Percentiles rank a stretch among this genome's conserved stretches.
phyloP scores from a whole-genome alignment of 2,888 invertebrate species.

The Ichneumoninae sp. region DNA sequence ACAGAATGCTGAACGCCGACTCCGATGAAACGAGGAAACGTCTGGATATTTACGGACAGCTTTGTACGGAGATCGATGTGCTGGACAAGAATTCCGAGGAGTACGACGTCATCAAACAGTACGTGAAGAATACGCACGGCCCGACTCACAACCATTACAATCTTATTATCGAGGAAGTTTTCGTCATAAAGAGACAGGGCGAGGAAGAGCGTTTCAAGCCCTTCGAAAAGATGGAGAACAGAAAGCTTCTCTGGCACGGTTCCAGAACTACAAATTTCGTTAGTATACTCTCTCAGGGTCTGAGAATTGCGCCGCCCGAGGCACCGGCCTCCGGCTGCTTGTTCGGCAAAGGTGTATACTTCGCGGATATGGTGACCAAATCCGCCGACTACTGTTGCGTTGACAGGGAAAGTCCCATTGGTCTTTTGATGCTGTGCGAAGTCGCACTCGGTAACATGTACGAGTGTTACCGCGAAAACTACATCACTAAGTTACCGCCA shows the following conservation, averaged over 20 bases:
- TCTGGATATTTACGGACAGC: conserved; percentile 92
- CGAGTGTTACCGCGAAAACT: conserved; percentile 90
- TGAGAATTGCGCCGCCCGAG: conserved; percentile 99
- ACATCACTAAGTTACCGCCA: conserved; percentile 91
- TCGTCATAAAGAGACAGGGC: conserved; percentile 90
- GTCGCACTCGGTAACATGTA: conserved; percentile 97
- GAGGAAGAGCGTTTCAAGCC: conserved; percentile 94
- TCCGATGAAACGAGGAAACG: conserved; percentile 86
- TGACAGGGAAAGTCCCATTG: conserved; percentile 88
- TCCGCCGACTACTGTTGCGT: conserved; percentile 98
- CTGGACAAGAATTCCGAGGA: conserved; percentile 89
- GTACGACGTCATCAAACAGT: conserved; percentile 90
- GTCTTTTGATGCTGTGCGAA: conserved; percentile 96
- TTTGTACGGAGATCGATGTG: conserved; percentile 92
- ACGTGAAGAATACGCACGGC: conserved; percentile 96
- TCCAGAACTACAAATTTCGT: conserved; percentile 97
- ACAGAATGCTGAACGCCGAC: conserved; percentile 91
- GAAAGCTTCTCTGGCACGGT: conserved; percentile 97
- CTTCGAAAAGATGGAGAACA: conserved; percentile 94
- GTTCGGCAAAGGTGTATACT: conserved; percentile 97
- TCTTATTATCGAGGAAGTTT: conserved; percentile 89
- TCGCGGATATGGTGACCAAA: conserved; percentile 99
- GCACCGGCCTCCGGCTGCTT: conserved; percentile 98
- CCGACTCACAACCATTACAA: conserved; percentile 92
- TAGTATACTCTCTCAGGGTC: conserved; percentile 96